Percentiles rank a stretch among this genome's conserved stretches.
phyloP scores from a whole-genome alignment of 1,140 invertebrate genomes.

The Temnothorax nylanderi region DNA sequence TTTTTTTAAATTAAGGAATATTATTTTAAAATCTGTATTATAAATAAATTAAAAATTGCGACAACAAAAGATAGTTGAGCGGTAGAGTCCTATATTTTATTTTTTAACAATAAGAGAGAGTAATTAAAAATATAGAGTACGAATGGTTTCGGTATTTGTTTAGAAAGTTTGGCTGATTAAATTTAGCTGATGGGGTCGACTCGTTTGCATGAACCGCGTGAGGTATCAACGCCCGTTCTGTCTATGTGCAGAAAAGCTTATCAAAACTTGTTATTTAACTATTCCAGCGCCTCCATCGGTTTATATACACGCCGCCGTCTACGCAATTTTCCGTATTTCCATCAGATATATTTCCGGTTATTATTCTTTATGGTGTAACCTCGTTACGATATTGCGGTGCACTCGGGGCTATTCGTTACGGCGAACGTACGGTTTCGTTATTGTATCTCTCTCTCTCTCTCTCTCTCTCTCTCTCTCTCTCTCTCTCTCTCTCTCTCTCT shows the following conservation, averaged over 20 bases:
- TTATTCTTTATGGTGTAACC: slow-evolving; percentile 19
- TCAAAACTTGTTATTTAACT: slow-evolving; percentile 36
- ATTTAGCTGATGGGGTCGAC: not conserved
- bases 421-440: slow-evolving; percentile 59
- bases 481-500: not conserved
- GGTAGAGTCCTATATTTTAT: not conserved
- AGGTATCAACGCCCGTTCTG: not conserved
- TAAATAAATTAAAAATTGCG: not conserved
- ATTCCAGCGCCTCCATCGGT: not conserved
- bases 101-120: not conserved
- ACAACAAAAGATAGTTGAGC: not conserved
- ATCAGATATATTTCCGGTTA: slow-evolving; percentile 28
- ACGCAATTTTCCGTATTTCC: slow-evolving; percentile 44
- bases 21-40: not conserved
- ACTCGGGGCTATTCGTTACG: slow-evolving; percentile 49
- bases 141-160: not conserved
- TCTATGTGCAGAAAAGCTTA: not conserved
- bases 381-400: slow-evolving; percentile 33
- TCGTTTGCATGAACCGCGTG: not conserved
- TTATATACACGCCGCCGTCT: slow-evolving; percentile 3
- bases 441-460: slow-evolving; percentile 14
- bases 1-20: slow-evolving; percentile 12
- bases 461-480: too few species aligned
- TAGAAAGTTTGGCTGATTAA: not conserved
- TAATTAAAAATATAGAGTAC: not conserved